Evolutionary conservation across 2,113 vertebrate genomes (phyloP).

Genomic region (Phalacrocorax aristotelis): DNA sequence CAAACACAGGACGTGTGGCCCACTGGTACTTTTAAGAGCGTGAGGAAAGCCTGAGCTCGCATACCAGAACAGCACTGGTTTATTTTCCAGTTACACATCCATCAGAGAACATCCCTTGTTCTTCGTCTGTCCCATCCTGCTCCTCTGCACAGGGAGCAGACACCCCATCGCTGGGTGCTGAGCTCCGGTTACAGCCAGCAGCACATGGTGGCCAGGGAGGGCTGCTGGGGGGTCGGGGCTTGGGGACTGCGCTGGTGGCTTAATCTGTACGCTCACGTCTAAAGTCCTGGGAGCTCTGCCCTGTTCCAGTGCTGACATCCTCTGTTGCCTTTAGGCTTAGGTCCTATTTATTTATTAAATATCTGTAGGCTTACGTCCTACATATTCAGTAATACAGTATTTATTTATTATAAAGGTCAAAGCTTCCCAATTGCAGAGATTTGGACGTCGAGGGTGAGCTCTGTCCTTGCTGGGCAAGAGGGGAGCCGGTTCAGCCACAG

Average conservation of each 20-base stretch:
- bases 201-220: neutral
- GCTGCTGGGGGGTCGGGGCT: too few relatives aligned
- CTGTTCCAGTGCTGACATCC: neutral
- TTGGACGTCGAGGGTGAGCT: neutral
- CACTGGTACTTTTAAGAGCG: accelerated
- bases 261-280: neutral
- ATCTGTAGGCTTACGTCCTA: neutral
- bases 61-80: neutral
- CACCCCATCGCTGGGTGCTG: neutral
- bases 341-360: neutral
- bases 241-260: neutral
- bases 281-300: neutral
- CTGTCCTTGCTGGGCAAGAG: neutral
- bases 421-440: neutral
- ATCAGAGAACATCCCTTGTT: neutral
- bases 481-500: neutral
- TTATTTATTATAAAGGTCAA: neutral
- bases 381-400: neutral
- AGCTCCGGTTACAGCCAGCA: neutral
- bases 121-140: neutral
- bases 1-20: accelerated
- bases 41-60: accelerated
- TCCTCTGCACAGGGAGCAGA: neutral
- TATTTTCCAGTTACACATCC: neutral
- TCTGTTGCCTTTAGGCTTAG: neutral